These are phyloP conservation scores for Phylloscopus trochiloides DNA, from an alignment of 2,113 vertebrate genomes.

Conservation along the genomic window DNA sequence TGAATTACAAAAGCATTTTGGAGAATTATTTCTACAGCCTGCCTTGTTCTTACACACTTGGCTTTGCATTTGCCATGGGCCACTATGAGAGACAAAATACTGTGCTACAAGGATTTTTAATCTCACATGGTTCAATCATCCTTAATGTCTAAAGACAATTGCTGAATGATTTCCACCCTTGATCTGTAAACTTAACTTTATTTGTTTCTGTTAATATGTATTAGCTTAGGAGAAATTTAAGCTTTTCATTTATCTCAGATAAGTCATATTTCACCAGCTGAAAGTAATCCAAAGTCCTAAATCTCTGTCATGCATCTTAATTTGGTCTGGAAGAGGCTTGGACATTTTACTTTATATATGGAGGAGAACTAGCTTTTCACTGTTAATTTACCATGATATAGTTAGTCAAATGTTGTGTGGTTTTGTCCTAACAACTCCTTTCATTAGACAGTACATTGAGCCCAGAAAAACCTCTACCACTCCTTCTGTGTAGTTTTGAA, in stretches of 20 bases:
- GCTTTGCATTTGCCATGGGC: not conserved
- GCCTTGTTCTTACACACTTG: not conserved
- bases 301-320: not conserved
- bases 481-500: not conserved
- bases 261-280: not conserved
- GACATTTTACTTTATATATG: not conserved
- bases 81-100: not conserved
- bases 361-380: not conserved
- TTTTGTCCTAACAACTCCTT: not conserved
- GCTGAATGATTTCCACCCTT: slow-evolving; percentile 17
- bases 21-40: not conserved
- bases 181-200: not conserved
- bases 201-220: not conserved
- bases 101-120: not conserved
- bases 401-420: not conserved
- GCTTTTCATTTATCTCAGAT: slow-evolving; percentile 11
- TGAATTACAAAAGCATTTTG: not conserved
- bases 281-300: slow-evolving; percentile 25
- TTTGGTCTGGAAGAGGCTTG: not conserved
- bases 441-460: not conserved
- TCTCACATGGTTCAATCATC: not conserved
- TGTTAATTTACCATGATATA: not conserved
- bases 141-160: not conserved
- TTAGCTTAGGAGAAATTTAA: slow-evolving; percentile 7
- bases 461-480: not conserved